Percentiles rank a stretch among this genome's conserved stretches.
Conservation (phyloP, 2,797 vertebrate genomes). For the Enteromius viviparus region DNA sequence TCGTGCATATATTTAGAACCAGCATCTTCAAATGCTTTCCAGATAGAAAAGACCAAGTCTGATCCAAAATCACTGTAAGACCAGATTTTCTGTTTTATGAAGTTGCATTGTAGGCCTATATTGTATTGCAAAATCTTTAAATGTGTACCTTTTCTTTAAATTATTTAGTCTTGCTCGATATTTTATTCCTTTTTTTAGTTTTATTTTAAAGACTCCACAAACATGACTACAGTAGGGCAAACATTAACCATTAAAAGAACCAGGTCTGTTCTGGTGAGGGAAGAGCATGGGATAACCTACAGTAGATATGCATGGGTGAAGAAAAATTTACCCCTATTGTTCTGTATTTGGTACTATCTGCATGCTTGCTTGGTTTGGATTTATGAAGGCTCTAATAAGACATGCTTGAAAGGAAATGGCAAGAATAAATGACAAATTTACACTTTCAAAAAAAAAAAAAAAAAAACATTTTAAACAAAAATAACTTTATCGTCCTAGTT, state of each 20-base stretch:
- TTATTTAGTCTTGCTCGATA: not conserved
- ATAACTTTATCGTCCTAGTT: not conserved
- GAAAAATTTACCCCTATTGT: not conserved
- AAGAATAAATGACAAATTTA: not conserved
- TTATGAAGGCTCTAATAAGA: not conserved
- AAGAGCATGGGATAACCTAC: not conserved
- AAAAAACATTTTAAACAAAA: too few relatives aligned
- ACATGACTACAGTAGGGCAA: not conserved
- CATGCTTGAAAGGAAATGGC: not conserved
- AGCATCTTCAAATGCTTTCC: slow-evolving; percentile 6
- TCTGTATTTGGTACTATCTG: not conserved
- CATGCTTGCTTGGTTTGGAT: not conserved
- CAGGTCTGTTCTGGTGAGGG: not conserved
- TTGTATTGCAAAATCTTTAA: too few relatives aligned
- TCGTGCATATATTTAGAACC: slow-evolving; percentile 22
- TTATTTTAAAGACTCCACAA: not conserved
- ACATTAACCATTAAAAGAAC: not conserved
- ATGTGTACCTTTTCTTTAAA: too few relatives aligned
- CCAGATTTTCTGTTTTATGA: too few relatives aligned
- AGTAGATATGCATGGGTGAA: not conserved
- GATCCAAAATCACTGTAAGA: not conserved
- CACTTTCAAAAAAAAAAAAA: too few relatives aligned
- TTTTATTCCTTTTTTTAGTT: not conserved
- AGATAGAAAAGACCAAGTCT: slow-evolving; percentile 3
- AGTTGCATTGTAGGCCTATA: too few relatives aligned